Evolutionary conservation across 2,888 invertebrate species (phyloP), one percentile per base, ranked within the genome.

Genomic region (Stegophylla sp.): DNA sequence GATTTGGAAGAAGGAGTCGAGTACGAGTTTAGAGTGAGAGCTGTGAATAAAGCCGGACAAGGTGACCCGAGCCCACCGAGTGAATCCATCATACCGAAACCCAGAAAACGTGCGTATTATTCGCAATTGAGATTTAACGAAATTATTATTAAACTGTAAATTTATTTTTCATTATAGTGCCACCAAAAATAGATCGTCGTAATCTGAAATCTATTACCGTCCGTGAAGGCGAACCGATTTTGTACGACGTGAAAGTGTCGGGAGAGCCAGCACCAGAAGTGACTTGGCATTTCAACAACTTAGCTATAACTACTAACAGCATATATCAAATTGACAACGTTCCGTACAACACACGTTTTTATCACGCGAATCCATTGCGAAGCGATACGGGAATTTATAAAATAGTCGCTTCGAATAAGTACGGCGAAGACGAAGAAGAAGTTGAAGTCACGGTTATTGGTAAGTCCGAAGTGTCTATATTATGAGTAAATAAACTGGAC

Each of bases 231-330:
- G 91, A 97, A 66, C 93, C 94, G 0, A 91, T 97, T 64, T 92
- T 91, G 28, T 88, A 98, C 82, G 96, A 97, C 86, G 90, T 97
- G 41, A 94, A 95, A 85, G 92, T 96, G 69, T 92, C 92, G 85
- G 98, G 97, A 83, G 97, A 98, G 88, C 98, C 98, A 12, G 93
- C 95, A 77, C 97, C 98, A 84, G 94, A 91, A 5, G 93, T 96
- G 59, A 93, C 92, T 17, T 99, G 99, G 98, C 89, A 89, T 84
- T 93, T 92, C 87, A 92, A 94, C 85, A 94, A 91, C n/a, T 1
- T 15, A 10, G 41, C 3, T 3, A 63, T 79, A 51, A 23, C 59
- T 48, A 51, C 59, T 3, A 79, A 79, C n/a, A 79, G 79, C 26
- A 51, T 79, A 0, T 79, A 79, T 61, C 71, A 92, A 84, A 92